A percentile compares a stretch with the other conserved stretches of the same genome.
Evolutionary conservation across 1,140 invertebrate genomes (phyloP).

Genomic region (Lerema accius): DNA sequence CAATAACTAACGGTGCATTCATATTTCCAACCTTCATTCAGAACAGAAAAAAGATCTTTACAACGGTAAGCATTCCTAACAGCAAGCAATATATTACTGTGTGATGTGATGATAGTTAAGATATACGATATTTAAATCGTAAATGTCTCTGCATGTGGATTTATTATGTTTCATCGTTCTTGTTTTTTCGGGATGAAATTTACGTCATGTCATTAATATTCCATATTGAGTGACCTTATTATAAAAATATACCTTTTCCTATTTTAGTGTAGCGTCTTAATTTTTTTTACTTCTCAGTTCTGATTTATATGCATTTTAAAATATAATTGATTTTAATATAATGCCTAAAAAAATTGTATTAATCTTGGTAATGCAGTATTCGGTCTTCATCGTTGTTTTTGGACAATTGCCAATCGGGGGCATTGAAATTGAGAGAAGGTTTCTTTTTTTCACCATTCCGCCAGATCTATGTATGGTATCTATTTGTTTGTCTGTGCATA

Average conservation of each 20-base stretch:
- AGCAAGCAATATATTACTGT: neutral
- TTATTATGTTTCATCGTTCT: neutral
- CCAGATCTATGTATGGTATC: constrained; percentile 25
- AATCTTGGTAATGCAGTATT: constrained; percentile 23
- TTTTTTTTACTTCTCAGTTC: too few species aligned
- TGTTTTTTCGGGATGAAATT: neutral
- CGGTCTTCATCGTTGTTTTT: constrained; percentile 12
- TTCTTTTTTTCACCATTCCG: constrained; percentile 12
- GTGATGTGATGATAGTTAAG: neutral
- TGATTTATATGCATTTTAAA: too few species aligned
- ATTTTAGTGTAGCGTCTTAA: too few species aligned
- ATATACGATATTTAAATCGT: neutral
- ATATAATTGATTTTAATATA: too few species aligned
- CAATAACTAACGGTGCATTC: neutral
- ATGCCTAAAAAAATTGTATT: neutral
- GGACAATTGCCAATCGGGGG: constrained; percentile 18
- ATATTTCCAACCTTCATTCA: neutral
- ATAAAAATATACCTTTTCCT: too few species aligned
- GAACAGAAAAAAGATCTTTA: neutral
- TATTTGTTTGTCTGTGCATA: constrained; percentile 53
- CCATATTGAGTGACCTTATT: too few species aligned
- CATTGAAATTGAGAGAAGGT: constrained; percentile 8
- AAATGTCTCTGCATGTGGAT: neutral
- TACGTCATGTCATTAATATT: neutral
- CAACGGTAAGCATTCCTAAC: neutral